Percentiles rank a stretch among this genome's conserved stretches.
Conservation (phyloP, 2,888 invertebrate genomes). For the Megaustenia siamemsis region DNA sequence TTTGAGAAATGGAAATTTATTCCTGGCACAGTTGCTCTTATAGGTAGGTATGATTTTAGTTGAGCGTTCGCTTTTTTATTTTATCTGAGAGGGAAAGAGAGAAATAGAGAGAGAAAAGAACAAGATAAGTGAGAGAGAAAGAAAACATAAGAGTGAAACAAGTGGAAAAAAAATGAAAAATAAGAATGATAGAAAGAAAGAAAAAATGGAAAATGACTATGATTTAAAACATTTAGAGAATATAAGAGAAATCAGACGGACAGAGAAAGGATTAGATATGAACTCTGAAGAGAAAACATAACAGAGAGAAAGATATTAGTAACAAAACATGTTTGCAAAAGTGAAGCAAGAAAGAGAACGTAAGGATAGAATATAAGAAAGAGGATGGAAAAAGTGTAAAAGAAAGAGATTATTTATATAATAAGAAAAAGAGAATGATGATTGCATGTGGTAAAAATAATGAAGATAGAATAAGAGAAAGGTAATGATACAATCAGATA, state of each 20-base stretch:
- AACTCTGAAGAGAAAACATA: background rate
- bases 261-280: background rate
- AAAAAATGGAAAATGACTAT: conserved; percentile 9
- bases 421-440: background rate
- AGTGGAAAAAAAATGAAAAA: conserved; percentile 29
- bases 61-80: no score
- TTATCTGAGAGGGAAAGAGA: conserved; percentile 25
- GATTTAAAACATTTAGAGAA: conserved; percentile 11
- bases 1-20: no score
- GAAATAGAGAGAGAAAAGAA: background rate
- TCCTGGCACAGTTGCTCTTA: no score
- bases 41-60: no score
- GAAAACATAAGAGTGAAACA: conserved; percentile 26
- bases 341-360: background rate
- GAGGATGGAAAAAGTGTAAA: conserved; percentile 19
- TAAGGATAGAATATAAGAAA: conserved; percentile 9
- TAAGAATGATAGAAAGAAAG: conserved; percentile 36
- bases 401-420: background rate
- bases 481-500: no score
- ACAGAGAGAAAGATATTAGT: background rate
- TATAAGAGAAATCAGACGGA: background rate
- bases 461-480: no score
- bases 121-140: conserved; percentile 28
- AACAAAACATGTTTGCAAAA: background rate
- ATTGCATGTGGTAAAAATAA: background rate